Conservation (phyloP, 2,888 invertebrate genomes). For the Steromphala cineraria region DNA sequence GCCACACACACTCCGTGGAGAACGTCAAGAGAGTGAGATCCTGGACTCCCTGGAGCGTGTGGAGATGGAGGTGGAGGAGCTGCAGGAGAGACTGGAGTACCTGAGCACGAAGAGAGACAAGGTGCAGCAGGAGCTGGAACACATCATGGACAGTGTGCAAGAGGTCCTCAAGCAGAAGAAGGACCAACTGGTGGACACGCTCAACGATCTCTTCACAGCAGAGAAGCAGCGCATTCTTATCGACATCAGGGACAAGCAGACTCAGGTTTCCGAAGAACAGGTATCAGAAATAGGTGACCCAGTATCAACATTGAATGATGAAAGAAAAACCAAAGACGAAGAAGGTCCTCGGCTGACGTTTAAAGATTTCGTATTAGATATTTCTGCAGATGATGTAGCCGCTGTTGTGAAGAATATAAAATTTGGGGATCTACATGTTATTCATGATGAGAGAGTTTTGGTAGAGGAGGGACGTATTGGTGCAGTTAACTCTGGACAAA, state of each 20-base stretch:
- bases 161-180: neutral
- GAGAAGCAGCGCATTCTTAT: neutral
- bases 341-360: neutral
- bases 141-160: neutral
- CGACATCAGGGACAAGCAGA: neutral
- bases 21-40: too few species aligned
- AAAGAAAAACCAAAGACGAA: too few species aligned
- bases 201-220: neutral
- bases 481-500: too few species aligned
- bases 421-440: neutral
- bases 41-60: neutral
- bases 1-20: too few species aligned
- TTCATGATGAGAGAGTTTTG: neutral
- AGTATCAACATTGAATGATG: too few species aligned
- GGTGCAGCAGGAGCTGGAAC: neutral
- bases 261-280: neutral
- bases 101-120: neutral
- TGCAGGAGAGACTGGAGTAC: neutral
- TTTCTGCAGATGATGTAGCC: neutral
- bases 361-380: neutral
- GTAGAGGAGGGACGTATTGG: neutral
- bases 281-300: too few species aligned
- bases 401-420: neutral
- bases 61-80: neutral
- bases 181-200: neutral